Evolutionary conservation across 1,140 invertebrate species (phyloP), one percentile per base, ranked within the genome.

Genomic region (Notospermus geniculatus): DNA sequence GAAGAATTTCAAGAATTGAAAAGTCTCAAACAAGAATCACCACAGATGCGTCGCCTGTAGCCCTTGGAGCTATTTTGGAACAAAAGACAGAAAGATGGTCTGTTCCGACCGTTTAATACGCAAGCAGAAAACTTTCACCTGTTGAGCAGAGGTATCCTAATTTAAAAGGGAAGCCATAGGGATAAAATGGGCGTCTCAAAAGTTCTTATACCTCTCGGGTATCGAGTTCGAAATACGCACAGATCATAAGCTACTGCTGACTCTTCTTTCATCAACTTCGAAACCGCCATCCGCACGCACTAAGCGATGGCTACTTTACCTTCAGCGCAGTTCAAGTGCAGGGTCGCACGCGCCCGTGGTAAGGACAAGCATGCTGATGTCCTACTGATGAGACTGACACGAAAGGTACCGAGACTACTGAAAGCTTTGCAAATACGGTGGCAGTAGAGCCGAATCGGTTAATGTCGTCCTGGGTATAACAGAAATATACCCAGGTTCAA

Each of bases 351-450:
- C 30, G 64, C 60, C 0, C 36, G 28, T 13, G 63, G 65, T 23
- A 54, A 45, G 23, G 13, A 43, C 9, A 71, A 68, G 41, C 57
- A 64, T 52, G 68, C 23, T 7, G 58, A 60, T 53, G 5, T n/a
- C 4, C 32, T 36, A 15, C 4, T 4, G 15, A 15, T 36, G 15
- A 15, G 4, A 36, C 4, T 36, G 32, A 36, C 15, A 36, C 15
- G 15, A 15, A 4, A 7, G 15, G 32, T 36, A 15, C 4, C 15
- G 32, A 36, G 15, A 9, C 4, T 5, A 36, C 5, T 15, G 32
- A 36, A 36, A 15, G 15, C 5, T 36, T 36, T 36, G 32, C 32
- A 15, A 7, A 7, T 15, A 7, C 32, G 4, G n/a, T n/a, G n/a
- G 32, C 15, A 36, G n/a, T n/a, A n/a, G n/a, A n/a, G n/a, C n/a